These are phyloP conservation scores for Drosophila ohnishii DNA, from an alignment of 1,140 invertebrate species.

Conservation along the genomic window DNA sequence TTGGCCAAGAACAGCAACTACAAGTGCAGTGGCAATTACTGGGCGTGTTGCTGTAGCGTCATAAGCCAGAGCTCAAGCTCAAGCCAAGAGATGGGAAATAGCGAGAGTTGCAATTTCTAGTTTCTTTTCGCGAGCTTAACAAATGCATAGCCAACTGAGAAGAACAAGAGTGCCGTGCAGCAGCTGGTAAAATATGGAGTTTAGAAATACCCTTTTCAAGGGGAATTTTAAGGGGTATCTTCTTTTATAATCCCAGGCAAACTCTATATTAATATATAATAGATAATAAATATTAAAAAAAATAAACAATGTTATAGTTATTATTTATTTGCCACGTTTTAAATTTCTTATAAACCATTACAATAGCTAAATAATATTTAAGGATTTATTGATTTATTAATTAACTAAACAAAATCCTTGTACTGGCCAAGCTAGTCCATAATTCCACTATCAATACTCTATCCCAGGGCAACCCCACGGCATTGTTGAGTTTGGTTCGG, in stretches of 20 bases:
- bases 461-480: slow-evolving; percentile 2
- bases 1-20: slow-evolving; percentile 40
- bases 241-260: not conserved
- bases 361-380: not conserved
- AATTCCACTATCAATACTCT: slow-evolving; percentile 8
- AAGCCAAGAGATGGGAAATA: slow-evolving; percentile 11
- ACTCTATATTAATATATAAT: not conserved
- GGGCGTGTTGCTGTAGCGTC: slow-evolving; percentile 52
- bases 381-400: not conserved
- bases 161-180: slow-evolving; percentile 2
- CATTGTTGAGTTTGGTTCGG: slow-evolving; percentile 49
- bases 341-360: no score
- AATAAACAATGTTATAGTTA: not conserved
- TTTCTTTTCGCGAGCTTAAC: slow-evolving; percentile 54
- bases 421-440: not conserved
- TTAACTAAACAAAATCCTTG: no score
- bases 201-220: not conserved
- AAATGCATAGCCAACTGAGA: slow-evolving; percentile 61
- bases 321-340: not conserved
- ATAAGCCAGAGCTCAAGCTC: slow-evolving; percentile 26
- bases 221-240: no score
- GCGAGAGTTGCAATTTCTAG: slow-evolving; percentile 52
- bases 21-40: slow-evolving; percentile 69
- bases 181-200: not conserved
- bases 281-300: not conserved